These are phyloP conservation scores for Mamestra configurata DNA, from an alignment of 1,140 invertebrate genomes.

Conservation along the genomic window DNA sequence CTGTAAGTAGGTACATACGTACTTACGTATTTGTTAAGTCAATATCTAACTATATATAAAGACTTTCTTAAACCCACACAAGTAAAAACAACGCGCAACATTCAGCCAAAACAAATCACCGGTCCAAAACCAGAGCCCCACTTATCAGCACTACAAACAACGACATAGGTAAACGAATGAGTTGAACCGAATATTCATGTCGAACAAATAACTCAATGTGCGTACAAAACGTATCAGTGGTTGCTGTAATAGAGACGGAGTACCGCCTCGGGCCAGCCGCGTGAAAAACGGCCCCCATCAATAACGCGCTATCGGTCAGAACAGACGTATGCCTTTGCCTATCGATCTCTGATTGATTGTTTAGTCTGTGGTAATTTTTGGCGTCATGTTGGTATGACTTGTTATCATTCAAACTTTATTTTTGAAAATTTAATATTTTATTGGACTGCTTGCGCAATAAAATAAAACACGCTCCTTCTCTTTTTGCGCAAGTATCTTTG, in stretches of 20 bases:
- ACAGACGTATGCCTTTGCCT: conserved; percentile 52
- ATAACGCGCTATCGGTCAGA: conserved; percentile 66
- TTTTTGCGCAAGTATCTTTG: no score
- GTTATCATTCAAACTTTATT: not conserved
- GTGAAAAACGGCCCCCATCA: conserved; percentile 71
- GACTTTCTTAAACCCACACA: no score
- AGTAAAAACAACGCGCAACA: not conserved
- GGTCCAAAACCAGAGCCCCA: not conserved
- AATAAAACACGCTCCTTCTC: not conserved
- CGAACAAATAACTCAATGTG: conserved; percentile 57
- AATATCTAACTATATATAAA: no score
- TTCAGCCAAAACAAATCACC: not conserved
- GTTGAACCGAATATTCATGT: conserved; percentile 42
- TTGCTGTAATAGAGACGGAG: conserved; percentile 58
- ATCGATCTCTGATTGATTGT: conserved; percentile 66
- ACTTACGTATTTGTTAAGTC: no score
- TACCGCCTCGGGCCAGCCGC: conserved; percentile 59
- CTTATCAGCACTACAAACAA: conserved; percentile 46
- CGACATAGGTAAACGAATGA: conserved; percentile 40
- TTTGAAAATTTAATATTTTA: not conserved
- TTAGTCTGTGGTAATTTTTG: conserved; percentile 34
- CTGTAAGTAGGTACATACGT: no score
- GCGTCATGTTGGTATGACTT: not conserved
- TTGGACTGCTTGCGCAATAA: not conserved
- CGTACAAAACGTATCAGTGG: conserved; percentile 56